Conservation (phyloP, 2,113 vertebrate species). For the Cichladusa arquata region DNA sequence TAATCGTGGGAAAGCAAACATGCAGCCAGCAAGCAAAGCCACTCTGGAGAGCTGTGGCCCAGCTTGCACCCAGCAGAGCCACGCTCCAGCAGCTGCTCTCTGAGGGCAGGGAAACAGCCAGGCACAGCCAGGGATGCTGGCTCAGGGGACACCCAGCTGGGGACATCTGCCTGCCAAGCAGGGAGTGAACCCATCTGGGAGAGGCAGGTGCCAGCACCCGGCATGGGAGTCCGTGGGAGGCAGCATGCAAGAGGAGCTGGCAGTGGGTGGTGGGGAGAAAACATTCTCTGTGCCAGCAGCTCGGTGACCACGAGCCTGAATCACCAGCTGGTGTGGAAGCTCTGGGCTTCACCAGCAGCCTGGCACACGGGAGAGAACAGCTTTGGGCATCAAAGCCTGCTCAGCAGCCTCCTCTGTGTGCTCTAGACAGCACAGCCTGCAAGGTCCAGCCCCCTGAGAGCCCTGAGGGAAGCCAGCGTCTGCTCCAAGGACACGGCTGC, state of each 20-base stretch:
- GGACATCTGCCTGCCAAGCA: not conserved
- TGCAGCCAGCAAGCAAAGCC: not conserved
- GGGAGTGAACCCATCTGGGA: constrained; percentile 14
- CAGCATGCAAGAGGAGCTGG: not conserved
- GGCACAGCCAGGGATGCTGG: not conserved
- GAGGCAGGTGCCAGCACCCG: not conserved
- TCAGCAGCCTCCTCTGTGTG: not conserved
- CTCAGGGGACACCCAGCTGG: constrained; percentile 17
- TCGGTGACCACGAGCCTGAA: not conserved
- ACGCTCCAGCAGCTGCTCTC: constrained; percentile 12
- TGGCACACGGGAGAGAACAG: not conserved
- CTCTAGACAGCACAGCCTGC: not conserved
- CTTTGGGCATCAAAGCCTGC: not conserved
- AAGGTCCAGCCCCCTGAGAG: not conserved
- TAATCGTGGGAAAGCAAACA: not conserved
- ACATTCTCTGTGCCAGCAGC: not conserved
- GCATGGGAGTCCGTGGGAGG: not conserved
- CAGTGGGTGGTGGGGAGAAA: not conserved
- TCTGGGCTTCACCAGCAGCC: not conserved
- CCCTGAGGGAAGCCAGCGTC: not conserved
- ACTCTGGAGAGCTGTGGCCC: not conserved
- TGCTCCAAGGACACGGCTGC: fast-evolving
- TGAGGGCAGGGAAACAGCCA: fast-evolving
- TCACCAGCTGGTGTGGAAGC: not conserved
- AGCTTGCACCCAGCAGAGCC: not conserved